Base-by-base conservation (phyloP, 2,113 vertebrate genomes). In the Mesocricetus auratus region DNA sequence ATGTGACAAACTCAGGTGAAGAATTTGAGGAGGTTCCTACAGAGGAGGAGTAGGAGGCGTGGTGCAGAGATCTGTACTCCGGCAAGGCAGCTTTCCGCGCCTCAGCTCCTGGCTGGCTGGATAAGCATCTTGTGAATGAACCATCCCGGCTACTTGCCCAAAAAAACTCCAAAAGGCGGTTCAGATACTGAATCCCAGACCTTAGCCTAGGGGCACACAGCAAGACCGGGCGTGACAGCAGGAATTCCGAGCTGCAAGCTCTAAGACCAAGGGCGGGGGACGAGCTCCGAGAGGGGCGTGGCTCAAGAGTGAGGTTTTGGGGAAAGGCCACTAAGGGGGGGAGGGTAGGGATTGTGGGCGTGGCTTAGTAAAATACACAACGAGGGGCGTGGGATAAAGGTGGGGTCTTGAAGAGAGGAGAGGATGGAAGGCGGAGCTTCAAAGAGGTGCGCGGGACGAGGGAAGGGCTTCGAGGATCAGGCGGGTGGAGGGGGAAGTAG, bases 231-330 rank as follows among this genome's bases (percentile, higher is more conserved):
- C 1, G 12, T 0, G 4, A 11, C 3, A 9, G 1, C 15, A 0
- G 13, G 58, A 16, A 16, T 10, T 26, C 39, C 6, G 29, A 22
- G 33, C 22, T 0, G 15, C 6, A 45, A 16, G 7, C 39, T 3
- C 0, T 8, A 66, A 26, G 0, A 8, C 0, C 1, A 7, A 8
- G 1, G 7, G 2, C 22, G 3, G 1, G 15, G n/a, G 39, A n/a
- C n/a, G n/a, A n/a, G 47, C 47, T 8, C 47, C 4, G 47, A 47
- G 8, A 47, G 8, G 82, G 39, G 26, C 82, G 39, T 24, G 15
- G 24, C 50, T 42, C 24, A 16, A 45, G 15, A n/a, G 39, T 16
- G 60, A 12, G 39, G 73, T 15, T 33, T 85, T 62, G 6, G 13
- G n/a, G 31, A 16, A 58, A 21, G 45, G 3, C 12, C 15, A 19